Conservation (phyloP, 2,888 invertebrate genomes). For the Tenthredo livida region DNA sequence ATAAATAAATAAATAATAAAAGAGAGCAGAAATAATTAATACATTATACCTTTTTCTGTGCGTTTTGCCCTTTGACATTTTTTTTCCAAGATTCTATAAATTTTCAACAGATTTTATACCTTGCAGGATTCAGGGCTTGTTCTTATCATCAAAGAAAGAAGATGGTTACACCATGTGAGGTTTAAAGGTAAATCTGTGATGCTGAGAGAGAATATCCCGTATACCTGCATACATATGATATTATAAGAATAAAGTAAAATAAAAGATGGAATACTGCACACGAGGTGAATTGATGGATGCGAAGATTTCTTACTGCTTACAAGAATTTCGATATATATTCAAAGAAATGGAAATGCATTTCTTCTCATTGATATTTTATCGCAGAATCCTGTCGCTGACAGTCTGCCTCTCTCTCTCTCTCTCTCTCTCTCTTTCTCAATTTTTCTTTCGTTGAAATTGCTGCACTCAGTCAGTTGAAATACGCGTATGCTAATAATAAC, state of each 20-base stretch:
- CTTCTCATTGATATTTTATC: slow-evolving; percentile 42
- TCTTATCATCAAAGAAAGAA: slow-evolving; percentile 28
- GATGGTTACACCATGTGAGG: too few species aligned
- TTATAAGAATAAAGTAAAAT: not conserved
- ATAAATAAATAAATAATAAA: not conserved
- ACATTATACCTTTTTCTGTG: slow-evolving; percentile 8
- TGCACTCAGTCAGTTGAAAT: slow-evolving; percentile 23
- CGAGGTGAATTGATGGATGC: slow-evolving; percentile 24
- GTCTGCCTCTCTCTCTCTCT: not conserved
- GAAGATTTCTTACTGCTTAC: not conserved
- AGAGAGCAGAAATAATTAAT: not conserved
- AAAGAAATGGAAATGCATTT: slow-evolving; percentile 44
- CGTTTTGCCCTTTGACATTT: not conserved
- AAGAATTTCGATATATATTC: slow-evolving; percentile 13
- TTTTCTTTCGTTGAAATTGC: not conserved
- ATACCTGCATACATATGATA: not conserved
- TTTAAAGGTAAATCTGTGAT: too few species aligned
- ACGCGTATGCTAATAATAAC: slow-evolving; percentile 30
- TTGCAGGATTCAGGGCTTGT: not conserved
- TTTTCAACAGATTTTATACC: slow-evolving; percentile 36
- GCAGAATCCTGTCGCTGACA: slow-evolving; percentile 26
- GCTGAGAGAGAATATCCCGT: not conserved
- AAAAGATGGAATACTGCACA: slow-evolving; percentile 4
- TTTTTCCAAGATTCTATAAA: slow-evolving; percentile 22
- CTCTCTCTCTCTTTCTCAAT: not conserved